phyloP scores from a whole-genome alignment of 2,113 vertebrate genomes.

The Antechinus stuartii region DNA sequence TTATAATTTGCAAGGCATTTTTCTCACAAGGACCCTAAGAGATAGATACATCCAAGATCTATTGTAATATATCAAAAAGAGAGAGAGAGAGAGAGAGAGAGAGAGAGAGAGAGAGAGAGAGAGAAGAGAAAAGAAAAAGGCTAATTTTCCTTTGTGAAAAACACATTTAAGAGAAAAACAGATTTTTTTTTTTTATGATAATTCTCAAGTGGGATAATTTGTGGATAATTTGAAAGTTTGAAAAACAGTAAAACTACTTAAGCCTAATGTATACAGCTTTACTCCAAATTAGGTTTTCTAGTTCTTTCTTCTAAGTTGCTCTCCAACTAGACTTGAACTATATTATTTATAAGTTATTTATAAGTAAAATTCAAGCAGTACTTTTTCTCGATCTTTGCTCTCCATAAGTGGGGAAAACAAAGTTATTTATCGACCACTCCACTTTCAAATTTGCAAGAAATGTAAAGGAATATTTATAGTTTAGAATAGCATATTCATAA shows the following conservation, averaged over 20 bases:
- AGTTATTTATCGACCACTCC: background rate
- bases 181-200: constrained; percentile 48
- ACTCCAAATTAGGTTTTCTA: constrained; percentile 44
- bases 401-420: background rate
- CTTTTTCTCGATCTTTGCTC: background rate
- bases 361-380: constrained; percentile 51
- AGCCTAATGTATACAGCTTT: constrained; percentile 3
- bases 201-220: constrained; percentile 62
- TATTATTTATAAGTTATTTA: constrained; percentile 21
- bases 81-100: no score
- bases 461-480: constrained; percentile 45
- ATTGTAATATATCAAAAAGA: background rate
- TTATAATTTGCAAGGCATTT: background rate
- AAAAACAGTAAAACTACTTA: constrained; percentile 57
- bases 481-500: constrained; percentile 11
- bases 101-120: no score
- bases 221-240: constrained; percentile 44
- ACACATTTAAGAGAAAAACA: constrained; percentile 35
- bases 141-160: constrained; percentile 22
- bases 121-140: background rate
- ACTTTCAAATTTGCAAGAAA: constrained; percentile 45
- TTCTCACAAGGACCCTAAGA: background rate
- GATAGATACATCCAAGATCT: background rate
- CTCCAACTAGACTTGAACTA: background rate
- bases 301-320: constrained; percentile 43